Evolutionary conservation across 2,888 invertebrate genomes (phyloP).

Genomic region (Embidobia sp.): DNA sequence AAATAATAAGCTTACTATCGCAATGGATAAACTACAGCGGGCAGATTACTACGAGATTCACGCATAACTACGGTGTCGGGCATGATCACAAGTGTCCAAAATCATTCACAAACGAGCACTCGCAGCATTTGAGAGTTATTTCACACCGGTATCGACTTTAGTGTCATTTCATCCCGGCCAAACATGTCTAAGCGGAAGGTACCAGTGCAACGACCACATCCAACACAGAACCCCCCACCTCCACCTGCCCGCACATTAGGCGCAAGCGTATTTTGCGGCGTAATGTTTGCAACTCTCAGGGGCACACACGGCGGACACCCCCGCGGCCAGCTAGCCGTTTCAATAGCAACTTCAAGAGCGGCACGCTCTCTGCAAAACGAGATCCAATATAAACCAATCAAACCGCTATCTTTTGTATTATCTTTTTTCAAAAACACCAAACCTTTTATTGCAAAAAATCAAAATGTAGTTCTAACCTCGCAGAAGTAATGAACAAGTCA

Average conservation of each 20-base stretch:
- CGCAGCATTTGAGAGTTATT: conserved; percentile 17
- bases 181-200: conserved; percentile 57
- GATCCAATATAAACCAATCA: no score
- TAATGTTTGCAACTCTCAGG: conserved; percentile 52
- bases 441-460: no score
- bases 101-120: conserved; percentile 9
- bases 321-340: no score
- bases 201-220: conserved; percentile 64
- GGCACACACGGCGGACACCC: no score
- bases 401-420: no score
- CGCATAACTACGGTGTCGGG: background rate
- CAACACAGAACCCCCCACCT: conserved; percentile 59
- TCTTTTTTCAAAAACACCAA: no score
- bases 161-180: conserved; percentile 52
- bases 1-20: conserved; percentile 49
- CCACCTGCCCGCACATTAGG: conserved; percentile 39
- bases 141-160: conserved; percentile 41
- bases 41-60: conserved; percentile 19
- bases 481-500: no score
- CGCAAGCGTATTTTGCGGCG: conserved; percentile 59
- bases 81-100: conserved; percentile 26
- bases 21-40: conserved; percentile 2
- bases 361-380: no score
- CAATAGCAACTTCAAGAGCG: no score
- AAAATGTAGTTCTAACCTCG: no score